phyloP scores from a whole-genome alignment of 2,797 vertebrate species.

The Paguma larvata region DNA sequence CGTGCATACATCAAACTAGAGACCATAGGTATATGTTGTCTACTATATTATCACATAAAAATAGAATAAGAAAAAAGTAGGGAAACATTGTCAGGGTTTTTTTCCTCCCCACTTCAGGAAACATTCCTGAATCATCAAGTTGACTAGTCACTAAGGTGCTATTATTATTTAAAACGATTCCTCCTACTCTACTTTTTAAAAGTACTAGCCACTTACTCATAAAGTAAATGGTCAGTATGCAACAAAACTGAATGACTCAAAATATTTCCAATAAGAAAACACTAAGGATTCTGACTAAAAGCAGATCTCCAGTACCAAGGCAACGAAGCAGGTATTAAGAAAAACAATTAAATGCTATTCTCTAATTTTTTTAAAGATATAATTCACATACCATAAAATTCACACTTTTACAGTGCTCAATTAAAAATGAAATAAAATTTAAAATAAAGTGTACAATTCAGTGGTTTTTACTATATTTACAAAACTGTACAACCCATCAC shows the following conservation, averaged over 20 bases:
- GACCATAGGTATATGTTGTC: neutral
- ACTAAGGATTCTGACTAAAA: slow-evolving; percentile 1
- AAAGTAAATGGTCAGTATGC: neutral
- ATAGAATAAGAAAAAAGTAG: slow-evolving; percentile 7
- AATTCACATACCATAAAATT: slow-evolving; percentile 46
- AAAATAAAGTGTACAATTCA: neutral
- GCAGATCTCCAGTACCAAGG: neutral
- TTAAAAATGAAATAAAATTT: neutral
- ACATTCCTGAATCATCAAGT: neutral
- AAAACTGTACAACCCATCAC: neutral
- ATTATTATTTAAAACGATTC: neutral
- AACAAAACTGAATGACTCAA: slow-evolving; percentile 45
- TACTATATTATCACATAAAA: slow-evolving; percentile 25
- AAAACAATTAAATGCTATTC: neutral
- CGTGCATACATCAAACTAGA: neutral
- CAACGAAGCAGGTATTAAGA: neutral
- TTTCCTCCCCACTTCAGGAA: neutral
- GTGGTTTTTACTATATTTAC: neutral
- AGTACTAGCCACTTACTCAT: slow-evolving; percentile 34
- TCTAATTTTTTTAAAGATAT: slow-evolving; percentile 16
- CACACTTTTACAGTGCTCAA: neutral
- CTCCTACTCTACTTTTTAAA: neutral
- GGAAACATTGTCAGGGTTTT: neutral
- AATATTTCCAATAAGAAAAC: slow-evolving; percentile 26
- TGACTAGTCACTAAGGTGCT: neutral